These are phyloP conservation scores for Hypsopygia costalis DNA, from an alignment of 2,888 invertebrate species.

Conservation along the genomic window DNA sequence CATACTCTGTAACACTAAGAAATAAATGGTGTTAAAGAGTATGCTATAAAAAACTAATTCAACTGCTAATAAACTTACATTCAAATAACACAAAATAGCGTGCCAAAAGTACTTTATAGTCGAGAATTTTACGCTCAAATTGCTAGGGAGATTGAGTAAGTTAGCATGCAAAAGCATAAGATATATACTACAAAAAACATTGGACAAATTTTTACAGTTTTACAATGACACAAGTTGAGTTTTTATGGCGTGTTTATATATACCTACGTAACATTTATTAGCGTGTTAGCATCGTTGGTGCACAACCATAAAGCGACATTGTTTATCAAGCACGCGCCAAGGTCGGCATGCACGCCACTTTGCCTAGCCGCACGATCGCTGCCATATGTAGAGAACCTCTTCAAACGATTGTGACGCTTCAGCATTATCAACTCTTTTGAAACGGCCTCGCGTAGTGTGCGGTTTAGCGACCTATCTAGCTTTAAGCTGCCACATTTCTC, in stretches of 20 bases:
- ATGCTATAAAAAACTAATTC: too few relatives aligned
- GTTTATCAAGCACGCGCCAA: not conserved
- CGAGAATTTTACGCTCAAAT: not conserved
- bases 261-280: not conserved
- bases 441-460: slow-evolving; percentile 29
- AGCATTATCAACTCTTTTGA: slow-evolving; percentile 40
- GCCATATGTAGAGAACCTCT: slow-evolving; percentile 22
- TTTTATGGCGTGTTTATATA: not conserved
- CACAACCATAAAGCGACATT: not conserved
- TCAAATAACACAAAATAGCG: not conserved
- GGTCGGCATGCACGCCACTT: not conserved
- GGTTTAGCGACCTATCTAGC: slow-evolving; percentile 20
- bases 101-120: not conserved
- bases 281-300: not conserved
- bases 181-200: not conserved
- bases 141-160: not conserved
- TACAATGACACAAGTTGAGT: not conserved
- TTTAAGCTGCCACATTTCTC: not conserved
- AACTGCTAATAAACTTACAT: not conserved
- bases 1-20: too few relatives aligned
- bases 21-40: too few relatives aligned
- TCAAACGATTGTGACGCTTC: slow-evolving; percentile 25
- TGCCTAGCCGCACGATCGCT: not conserved
- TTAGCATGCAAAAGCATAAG: not conserved
- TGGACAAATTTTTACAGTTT: not conserved